A percentile compares a stretch with the other conserved stretches of the same genome.
Evolutionary conservation across 2,797 vertebrate species (phyloP).

Genomic region (Acestrorhynchus altus): DNA sequence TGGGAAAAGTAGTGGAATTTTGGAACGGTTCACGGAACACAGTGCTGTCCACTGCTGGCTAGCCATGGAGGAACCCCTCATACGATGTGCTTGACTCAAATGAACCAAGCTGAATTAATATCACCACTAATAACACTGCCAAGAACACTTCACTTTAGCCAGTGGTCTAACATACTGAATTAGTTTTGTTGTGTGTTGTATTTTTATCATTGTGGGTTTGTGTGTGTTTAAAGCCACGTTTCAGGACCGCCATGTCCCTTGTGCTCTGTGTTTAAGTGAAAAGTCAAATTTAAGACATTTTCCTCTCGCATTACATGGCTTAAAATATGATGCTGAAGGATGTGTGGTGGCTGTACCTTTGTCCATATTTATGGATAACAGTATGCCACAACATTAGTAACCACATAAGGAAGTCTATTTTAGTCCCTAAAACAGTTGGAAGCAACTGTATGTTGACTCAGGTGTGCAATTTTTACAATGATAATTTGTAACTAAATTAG

Average conservation of each 20-base stretch:
- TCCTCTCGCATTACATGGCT: background rate
- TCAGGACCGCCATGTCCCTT: background rate
- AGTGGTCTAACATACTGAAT: slow-evolving; percentile 6
- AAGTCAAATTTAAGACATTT: background rate
- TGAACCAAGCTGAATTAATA: slow-evolving; percentile 16
- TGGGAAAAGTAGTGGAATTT: slow-evolving; percentile 80
- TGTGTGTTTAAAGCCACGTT: background rate
- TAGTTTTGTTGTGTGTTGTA: slow-evolving; percentile 27
- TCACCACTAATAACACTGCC: background rate
- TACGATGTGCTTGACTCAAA: slow-evolving; percentile 35
- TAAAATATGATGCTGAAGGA: background rate
- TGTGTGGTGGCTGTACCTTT: background rate
- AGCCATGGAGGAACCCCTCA: slow-evolving; percentile 38
- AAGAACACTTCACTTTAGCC: slow-evolving; percentile 8
- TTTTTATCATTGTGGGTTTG: background rate
- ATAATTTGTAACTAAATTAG: too few relatives aligned
- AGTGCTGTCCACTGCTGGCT: slow-evolving; percentile 71
- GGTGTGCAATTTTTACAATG: too few relatives aligned
- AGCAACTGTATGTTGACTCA: too few relatives aligned
- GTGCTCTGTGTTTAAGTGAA: background rate
- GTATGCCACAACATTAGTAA: background rate
- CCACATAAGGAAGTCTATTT: background rate
- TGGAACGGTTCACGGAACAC: slow-evolving; percentile 79
- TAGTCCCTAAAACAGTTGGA: background rate
- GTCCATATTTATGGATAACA: background rate